Evolutionary conservation across 2,113 vertebrate genomes (phyloP).

Genomic region (Columba janthina): DNA sequence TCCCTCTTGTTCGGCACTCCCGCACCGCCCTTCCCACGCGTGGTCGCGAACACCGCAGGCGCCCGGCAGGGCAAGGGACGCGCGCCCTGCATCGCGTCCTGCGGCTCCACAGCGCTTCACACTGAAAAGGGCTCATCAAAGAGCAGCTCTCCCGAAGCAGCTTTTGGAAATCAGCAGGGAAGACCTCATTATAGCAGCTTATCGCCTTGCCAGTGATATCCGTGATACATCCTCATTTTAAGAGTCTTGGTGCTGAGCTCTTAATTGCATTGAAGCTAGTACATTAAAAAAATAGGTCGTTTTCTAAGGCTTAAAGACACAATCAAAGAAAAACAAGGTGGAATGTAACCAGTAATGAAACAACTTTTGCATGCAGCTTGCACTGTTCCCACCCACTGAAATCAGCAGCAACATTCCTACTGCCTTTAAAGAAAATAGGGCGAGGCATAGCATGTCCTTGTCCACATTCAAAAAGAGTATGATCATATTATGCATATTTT

Average conservation of each 20-base stretch:
- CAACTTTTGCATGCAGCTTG: background rate
- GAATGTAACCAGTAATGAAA: background rate
- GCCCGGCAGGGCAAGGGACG: too few species aligned
- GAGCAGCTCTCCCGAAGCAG: background rate
- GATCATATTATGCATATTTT: background rate
- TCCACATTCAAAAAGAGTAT: background rate
- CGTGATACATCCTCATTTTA: background rate
- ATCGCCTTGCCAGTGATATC: background rate
- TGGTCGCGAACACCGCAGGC: background rate
- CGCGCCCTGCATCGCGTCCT: background rate
- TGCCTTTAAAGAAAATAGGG: background rate
- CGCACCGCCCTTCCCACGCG: background rate
- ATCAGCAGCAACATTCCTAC: background rate
- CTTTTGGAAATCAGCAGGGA: background rate
- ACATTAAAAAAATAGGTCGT: background rate
- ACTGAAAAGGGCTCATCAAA: background rate
- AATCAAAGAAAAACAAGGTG: background rate
- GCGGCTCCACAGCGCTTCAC: background rate
- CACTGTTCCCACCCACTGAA: background rate
- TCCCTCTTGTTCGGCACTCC: fast-evolving
- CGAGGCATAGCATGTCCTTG: background rate
- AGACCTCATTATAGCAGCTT: background rate
- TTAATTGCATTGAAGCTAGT: background rate
- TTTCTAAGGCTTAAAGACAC: background rate
- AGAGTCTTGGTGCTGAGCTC: background rate